Conservation (phyloP, 2,797 vertebrate genomes). For the Aulostomus chinensis region DNA sequence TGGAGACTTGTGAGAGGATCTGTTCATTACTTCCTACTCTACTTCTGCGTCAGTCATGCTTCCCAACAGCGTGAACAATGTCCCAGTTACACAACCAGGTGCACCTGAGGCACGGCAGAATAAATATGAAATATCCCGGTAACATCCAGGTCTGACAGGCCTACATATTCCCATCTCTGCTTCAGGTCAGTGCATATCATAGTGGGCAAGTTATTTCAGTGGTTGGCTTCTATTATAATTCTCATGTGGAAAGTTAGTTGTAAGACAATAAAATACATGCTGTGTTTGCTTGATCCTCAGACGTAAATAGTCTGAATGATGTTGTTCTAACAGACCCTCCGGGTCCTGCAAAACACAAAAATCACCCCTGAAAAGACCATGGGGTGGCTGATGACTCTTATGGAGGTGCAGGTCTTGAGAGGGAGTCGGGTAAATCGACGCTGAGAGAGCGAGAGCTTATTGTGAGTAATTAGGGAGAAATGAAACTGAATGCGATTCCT, state of each 20-base stretch:
- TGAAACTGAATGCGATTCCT: slow-evolving; percentile 68
- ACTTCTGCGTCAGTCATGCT: no score
- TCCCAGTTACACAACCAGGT: no score
- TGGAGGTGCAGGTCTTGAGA: slow-evolving; percentile 33
- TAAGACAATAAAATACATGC: slow-evolving; percentile 49
- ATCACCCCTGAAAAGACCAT: slow-evolving; percentile 39
- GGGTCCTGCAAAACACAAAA: slow-evolving; percentile 53
- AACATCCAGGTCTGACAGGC: no score
- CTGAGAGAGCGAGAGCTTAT: slow-evolving; percentile 51
- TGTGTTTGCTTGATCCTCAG: slow-evolving; percentile 61
- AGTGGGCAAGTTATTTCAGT: slow-evolving; percentile 17
- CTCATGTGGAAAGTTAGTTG: slow-evolving; percentile 58
- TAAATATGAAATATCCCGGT: no score
- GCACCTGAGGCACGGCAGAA: no score
- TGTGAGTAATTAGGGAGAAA: slow-evolving; percentile 70
- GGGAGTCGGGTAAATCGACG: slow-evolving; percentile 53
- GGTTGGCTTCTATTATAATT: slow-evolving; percentile 65
- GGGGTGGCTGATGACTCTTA: slow-evolving; percentile 33
- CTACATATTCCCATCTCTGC: no score
- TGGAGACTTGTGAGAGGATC: no score
- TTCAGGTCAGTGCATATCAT: no score
- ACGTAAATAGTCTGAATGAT: slow-evolving; percentile 67
- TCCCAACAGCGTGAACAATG: no score
- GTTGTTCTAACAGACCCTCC: slow-evolving; percentile 58
- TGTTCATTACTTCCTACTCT: no score